Conservation (phyloP, 2,888 invertebrate species). For the Platerodrilus igneus region DNA sequence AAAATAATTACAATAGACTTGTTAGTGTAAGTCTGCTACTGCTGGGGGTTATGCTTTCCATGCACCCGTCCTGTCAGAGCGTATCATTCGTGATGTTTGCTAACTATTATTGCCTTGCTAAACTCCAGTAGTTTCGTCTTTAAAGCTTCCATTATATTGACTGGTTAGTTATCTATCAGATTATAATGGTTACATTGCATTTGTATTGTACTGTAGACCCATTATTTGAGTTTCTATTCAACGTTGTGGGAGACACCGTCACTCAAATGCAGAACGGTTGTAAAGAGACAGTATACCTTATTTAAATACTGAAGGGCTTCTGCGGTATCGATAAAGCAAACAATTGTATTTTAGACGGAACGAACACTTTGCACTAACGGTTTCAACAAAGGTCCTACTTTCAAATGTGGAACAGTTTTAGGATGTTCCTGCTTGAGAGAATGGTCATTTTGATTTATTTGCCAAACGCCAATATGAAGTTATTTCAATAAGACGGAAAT, state of each 20-base stretch:
- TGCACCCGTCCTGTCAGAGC: slow-evolving; percentile 32
- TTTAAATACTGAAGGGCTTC: too few relatives aligned
- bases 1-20: slow-evolving; percentile 28
- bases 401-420: too few relatives aligned
- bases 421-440: too few relatives aligned
- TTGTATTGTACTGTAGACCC: slow-evolving; percentile 22
- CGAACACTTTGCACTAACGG: too few relatives aligned
- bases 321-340: too few relatives aligned
- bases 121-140: slow-evolving; percentile 32
- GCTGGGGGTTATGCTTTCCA: slow-evolving; percentile 19
- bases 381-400: too few relatives aligned
- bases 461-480: too few relatives aligned
- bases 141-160: slow-evolving; percentile 30
- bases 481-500: too few relatives aligned
- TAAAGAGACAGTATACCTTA: too few relatives aligned
- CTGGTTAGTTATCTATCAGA: slow-evolving; percentile 30
- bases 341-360: too few relatives aligned
- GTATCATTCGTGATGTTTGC: slow-evolving; percentile 34
- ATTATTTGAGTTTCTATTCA: slow-evolving; percentile 20
- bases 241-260: slow-evolving; percentile 30
- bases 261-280: too few relatives aligned
- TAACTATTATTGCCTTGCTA: slow-evolving; percentile 35
- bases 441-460: too few relatives aligned
- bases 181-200: slow-evolving; percentile 32
- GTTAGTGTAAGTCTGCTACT: slow-evolving; percentile 21